Base-by-base conservation (phyloP, 2,113 vertebrate species). In the Bubo blakistoni region DNA sequence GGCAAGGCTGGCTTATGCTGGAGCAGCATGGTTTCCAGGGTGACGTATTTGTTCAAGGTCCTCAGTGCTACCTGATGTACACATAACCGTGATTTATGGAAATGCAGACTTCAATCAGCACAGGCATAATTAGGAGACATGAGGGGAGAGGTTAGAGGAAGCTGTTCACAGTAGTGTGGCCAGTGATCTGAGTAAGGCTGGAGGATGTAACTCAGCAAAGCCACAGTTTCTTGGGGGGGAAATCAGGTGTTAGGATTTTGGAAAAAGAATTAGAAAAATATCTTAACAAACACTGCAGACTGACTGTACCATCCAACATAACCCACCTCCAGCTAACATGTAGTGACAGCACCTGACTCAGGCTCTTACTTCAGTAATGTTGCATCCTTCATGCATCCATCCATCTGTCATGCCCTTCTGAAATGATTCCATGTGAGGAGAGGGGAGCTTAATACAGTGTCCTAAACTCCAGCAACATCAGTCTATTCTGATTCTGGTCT, bases 341-440 rank as follows among this genome's bases (percentile, higher is more conserved):
- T 67, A 90, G 83, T 65, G 36, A 94, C 65, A 94, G 78, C 49
- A 84, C 83, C 92, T 92, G 87, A 81, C 66, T 92, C 83, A 70
- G 63, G 54, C 46, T 86, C 72, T 73, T 92, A 44, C 38, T 83
- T 94, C 73, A 92, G 66, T 62, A 85, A 40, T 40, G n/a, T 51
- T 80, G 59, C 72, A 86, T 66, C 38, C 58, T 82, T 62, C 44
- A 46, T 46, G 44, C 44, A 46, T 46, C 44, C 44, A 46, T 46
- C 16, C 44, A 46, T 46, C 16, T 46, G 44, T 66, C 42, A 38
- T 32, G 52, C 18, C 78, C 14, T 51, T 89, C 81, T 87, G 84
- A 95, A 95, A 91, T 36, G 6, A 42, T 36, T 52, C 20, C 63
- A 12, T 46, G 38, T 86, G 63, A 88, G 84, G 42, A 86, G 4